phyloP scores from a whole-genome alignment of 2,888 invertebrate species.

The Latheticus oryzae region DNA sequence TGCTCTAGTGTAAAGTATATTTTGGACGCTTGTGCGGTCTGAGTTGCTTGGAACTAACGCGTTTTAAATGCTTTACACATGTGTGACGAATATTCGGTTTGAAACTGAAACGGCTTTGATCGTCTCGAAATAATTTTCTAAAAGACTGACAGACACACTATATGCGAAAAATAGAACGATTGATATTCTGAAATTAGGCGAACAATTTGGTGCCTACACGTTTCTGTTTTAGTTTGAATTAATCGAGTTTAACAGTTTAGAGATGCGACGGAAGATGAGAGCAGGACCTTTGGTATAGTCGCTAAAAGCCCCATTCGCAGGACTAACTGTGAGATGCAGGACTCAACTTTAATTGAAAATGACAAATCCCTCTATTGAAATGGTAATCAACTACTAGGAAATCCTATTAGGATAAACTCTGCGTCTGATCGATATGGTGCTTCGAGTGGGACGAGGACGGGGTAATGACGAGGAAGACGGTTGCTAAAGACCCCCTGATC shows the following conservation, averaged over 20 bases:
- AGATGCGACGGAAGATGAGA: conserved; percentile 23
- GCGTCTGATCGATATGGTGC: conserved; percentile 63
- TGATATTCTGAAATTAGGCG: conserved; percentile 20
- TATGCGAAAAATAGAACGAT: too few species aligned
- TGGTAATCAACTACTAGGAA: conserved; percentile 69
- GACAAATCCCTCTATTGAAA: conserved; percentile 69
- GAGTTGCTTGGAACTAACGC: conserved; percentile 50
- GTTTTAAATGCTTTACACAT: conserved; percentile 50
- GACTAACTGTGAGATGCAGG: conserved; percentile 63
- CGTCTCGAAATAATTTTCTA: conserved; percentile 23
- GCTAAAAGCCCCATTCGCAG: conserved; percentile 55
- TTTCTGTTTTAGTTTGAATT: not conserved
- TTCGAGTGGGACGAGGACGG: conserved; percentile 45
- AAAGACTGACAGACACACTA: conserved; percentile 7
- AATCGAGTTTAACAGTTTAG: conserved; percentile 14
- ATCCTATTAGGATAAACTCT: conserved; percentile 69
- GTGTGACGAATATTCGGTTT: conserved; percentile 49
- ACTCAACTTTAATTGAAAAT: conserved; percentile 69
- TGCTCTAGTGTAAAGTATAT: conserved; percentile 51
- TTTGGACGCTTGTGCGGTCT: conserved; percentile 57
- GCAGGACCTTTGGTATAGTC: conserved; percentile 47
- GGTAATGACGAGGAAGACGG: conserved; percentile 40
- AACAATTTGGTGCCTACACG: conserved; percentile 3
- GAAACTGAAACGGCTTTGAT: conserved; percentile 39
- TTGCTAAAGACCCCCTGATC: conserved; percentile 36